Evolutionary conservation across 2,797 vertebrate species (phyloP), one percentile per base, ranked within the genome.

Genomic region (Mormyrus proboscirostris): DNA sequence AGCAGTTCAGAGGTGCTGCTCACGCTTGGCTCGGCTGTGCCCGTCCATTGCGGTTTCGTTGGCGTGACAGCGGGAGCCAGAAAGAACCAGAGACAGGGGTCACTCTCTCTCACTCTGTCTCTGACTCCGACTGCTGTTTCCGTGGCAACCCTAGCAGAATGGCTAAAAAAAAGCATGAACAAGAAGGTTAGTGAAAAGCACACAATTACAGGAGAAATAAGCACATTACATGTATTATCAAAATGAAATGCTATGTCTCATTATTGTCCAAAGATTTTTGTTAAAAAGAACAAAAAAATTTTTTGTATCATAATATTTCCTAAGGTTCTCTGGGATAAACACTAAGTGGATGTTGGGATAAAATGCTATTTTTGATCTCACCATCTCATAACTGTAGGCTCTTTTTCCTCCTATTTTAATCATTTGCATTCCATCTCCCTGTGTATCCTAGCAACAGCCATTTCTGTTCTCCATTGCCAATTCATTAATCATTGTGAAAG

Each of bases 361-460:
- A 51, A 41, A 51, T 87, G 85, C 85, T 87, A 41, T 87, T 69
- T 65, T 49, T 41, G 55, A 89, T 87, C 85, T 79, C 73, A 38
- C 65, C 53, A 19, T 49, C 22, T 88, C 89, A 62, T 88, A 59
- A 65, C 55, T 33, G 55, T 47, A 85, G 65, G 16, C 49, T 88
- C 51, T 88, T 69, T 86, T 69, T 51, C 92, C 92, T 57, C 5
- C 93, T 91, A 92, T 93, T 94, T 94, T 93, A 95, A 95, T 93
- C 92, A 93, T 93, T 93, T 92, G 93, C 93, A 94, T 93, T 94
- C 95, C 95, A 96, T 95, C 95, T 96, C 95, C 92, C 94, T 93
- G 93, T 93, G 96, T 96, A 95, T 96, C 96, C 95, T 96, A 96
- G 96, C 96, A 96, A 96, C 96, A 95, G 93, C 93, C 93, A 92